Conservation (phyloP, 2,888 invertebrate genomes). For the Drosophila buzzatii region DNA sequence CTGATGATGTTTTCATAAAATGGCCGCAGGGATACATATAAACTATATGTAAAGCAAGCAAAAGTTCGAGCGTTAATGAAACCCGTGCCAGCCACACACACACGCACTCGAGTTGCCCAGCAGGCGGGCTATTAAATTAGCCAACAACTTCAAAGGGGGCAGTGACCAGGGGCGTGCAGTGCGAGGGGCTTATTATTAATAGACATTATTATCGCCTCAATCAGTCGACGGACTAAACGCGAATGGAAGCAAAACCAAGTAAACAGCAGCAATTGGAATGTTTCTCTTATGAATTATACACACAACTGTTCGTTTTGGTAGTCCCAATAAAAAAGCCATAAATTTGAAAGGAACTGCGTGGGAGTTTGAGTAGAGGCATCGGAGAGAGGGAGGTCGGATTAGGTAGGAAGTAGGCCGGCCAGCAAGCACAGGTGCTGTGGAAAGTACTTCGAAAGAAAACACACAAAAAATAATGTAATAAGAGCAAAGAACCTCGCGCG, state of each 20-base stretch:
- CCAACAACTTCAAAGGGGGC: slow-evolving; percentile 23
- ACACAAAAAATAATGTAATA: slow-evolving; percentile 6
- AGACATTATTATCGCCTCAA: slow-evolving; percentile 68
- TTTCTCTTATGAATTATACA: slow-evolving; percentile 71
- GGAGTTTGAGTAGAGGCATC: neutral
- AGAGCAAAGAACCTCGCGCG: slow-evolving; percentile 52
- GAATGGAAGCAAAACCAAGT: slow-evolving; percentile 10
- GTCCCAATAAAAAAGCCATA: slow-evolving; percentile 42
- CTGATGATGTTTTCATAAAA: slow-evolving; percentile 62
- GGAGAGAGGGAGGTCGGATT: neutral
- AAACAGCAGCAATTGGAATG: slow-evolving; percentile 37
- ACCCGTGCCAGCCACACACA: slow-evolving; percentile 13
- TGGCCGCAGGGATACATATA: slow-evolving; percentile 68
- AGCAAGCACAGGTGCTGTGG: slow-evolving; percentile 9
- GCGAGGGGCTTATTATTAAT: slow-evolving; percentile 50
- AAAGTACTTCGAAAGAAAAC: slow-evolving; percentile 6
- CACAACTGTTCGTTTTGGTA: slow-evolving; percentile 40
- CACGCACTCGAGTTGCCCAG: slow-evolving; percentile 9
- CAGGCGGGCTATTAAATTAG: slow-evolving; percentile 40
- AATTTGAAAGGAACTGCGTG: slow-evolving; percentile 8
- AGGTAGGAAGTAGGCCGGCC: neutral
- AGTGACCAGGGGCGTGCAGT: neutral
- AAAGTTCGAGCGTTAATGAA: slow-evolving; percentile 44
- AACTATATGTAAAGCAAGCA: slow-evolving; percentile 35
- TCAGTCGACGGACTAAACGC: slow-evolving; percentile 29